These are phyloP conservation scores for Panagrolaimus sp. DNA, from an alignment of 1,140 invertebrate genomes.

Conservation along the genomic window DNA sequence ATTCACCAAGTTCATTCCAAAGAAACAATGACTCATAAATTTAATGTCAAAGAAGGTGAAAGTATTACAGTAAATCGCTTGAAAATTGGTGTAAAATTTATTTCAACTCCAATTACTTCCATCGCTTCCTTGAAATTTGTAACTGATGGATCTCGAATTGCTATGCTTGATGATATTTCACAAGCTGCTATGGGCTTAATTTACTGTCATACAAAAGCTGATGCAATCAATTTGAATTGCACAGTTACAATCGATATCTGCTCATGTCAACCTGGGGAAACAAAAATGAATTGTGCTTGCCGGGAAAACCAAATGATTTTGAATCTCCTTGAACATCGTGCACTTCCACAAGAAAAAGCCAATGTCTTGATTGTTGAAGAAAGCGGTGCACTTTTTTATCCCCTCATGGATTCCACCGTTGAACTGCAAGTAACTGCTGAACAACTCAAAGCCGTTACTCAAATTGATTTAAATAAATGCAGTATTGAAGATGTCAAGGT, in stretches of 20 bases:
- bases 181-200: background rate
- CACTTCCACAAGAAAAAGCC: background rate
- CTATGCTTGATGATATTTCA: background rate
- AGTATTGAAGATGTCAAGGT: background rate
- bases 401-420: background rate
- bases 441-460: background rate
- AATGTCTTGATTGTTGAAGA: background rate
- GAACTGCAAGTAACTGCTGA: background rate
- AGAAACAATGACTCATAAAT: no score
- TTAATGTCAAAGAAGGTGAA: no score
- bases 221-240: background rate
- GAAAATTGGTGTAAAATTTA: no score
- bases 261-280: background rate
- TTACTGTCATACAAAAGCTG: background rate
- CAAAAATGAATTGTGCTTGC: background rate
- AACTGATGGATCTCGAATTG: no score
- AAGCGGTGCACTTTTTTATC: no score
- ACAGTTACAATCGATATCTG: background rate
- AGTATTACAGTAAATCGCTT: no score
- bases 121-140: no score
- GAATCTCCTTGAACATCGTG: background rate
- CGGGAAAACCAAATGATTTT: background rate
- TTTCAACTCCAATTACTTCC: no score
- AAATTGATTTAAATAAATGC: background rate
- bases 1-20: no score